Evolutionary conservation across 37 sponge, comb jelly and placozoan genomes (phyloP).

Genomic region (Lycopodina hypogea): DNA sequence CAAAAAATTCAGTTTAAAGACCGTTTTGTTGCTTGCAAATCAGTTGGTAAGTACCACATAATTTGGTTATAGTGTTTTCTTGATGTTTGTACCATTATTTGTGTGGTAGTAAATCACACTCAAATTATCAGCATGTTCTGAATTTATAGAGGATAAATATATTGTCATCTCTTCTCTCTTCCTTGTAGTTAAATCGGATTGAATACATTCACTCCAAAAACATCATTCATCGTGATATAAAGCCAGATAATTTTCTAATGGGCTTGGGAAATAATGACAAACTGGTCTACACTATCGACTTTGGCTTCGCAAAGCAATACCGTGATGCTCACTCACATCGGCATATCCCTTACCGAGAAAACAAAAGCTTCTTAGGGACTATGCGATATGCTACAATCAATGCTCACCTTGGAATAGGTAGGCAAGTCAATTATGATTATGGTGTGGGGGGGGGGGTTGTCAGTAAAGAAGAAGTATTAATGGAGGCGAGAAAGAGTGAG

Average conservation of each 20-base stretch:
- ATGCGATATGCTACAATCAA: constrained; percentile 98
- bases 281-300: constrained; percentile 97
- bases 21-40: constrained; percentile 92
- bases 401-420: constrained; percentile 98
- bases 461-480: background rate
- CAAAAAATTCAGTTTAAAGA: constrained; percentile 95
- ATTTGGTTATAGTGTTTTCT: background rate
- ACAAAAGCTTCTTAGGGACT: constrained; percentile 98
- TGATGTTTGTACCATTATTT: background rate
- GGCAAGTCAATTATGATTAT: background rate
- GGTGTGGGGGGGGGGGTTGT: background rate
- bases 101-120: background rate
- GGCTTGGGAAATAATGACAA: constrained; percentile 98
- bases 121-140: too few relatives aligned
- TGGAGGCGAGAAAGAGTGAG: too few relatives aligned
- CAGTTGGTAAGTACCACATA: constrained; percentile 72
- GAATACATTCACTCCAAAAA: constrained; percentile 98
- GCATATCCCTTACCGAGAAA: constrained; percentile 98
- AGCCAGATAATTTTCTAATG: constrained; percentile 99
- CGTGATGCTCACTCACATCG: constrained; percentile 94
- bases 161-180: background rate
- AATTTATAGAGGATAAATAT: too few relatives aligned
- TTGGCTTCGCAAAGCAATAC: constrained; percentile 98
- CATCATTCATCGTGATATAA: constrained; percentile 98
- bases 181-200: constrained; percentile 71